A percentile compares a stretch with the other conserved stretches of the same genome.
Conservation (phyloP, 2,113 vertebrate species). For the Halcyon senegalensis region DNA sequence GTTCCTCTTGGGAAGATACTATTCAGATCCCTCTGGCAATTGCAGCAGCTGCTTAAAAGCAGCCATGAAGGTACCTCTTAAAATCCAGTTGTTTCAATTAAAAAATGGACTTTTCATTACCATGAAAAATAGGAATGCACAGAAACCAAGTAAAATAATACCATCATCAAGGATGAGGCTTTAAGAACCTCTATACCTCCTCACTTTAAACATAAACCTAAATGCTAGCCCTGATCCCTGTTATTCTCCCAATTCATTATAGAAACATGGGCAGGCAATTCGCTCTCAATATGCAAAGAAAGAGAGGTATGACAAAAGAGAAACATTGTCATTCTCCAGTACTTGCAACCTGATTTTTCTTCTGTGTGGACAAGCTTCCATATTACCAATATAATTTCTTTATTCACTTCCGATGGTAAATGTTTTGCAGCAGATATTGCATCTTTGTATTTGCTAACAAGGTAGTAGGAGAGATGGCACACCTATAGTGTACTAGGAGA, state of each 20-base stretch:
- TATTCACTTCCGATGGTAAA: neutral
- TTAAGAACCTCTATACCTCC: neutral
- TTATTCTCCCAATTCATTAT: neutral
- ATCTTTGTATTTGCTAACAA: conserved; percentile 24
- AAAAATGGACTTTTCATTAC: neutral
- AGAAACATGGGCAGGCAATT: neutral
- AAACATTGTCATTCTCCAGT: neutral
- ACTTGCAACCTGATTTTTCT: neutral
- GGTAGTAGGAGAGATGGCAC: conserved; percentile 24
- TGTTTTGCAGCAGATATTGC: neutral
- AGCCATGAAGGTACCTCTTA: neutral
- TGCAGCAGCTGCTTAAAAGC: neutral
- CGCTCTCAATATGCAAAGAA: neutral
- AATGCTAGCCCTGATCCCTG: neutral
- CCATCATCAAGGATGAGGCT: neutral
- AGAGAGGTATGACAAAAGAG: neutral
- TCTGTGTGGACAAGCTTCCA: neutral
- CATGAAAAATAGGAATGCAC: neutral
- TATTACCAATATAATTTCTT: neutral
- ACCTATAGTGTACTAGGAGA: neutral
- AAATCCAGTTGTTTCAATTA: neutral
- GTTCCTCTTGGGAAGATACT: neutral
- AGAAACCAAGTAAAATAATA: neutral
- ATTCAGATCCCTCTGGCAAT: neutral
- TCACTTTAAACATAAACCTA: neutral